These are phyloP conservation scores for Chrysolina americana DNA, from an alignment of 2,888 invertebrate genomes.

Conservation along the genomic window DNA sequence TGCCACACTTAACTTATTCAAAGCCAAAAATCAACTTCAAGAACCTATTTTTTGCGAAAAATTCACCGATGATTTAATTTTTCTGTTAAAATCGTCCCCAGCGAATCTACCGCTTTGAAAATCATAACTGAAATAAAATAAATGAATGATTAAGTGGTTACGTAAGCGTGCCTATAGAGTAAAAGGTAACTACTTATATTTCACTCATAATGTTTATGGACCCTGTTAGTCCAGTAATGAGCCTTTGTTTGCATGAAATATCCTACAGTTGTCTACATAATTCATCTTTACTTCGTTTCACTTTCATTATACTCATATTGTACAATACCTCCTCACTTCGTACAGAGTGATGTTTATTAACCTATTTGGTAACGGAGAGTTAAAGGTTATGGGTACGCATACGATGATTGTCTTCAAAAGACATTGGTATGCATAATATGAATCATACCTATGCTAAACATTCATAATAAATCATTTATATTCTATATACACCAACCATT, in stretches of 20 bases:
- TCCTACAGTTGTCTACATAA: conserved; percentile 30
- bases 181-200: conserved; percentile 38
- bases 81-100: not conserved
- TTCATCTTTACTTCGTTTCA: conserved; percentile 26
- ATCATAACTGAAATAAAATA: not conserved
- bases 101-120: not conserved
- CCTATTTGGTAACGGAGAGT: not conserved
- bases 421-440: too few species aligned
- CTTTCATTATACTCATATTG: conserved; percentile 28
- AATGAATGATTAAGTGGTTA: conserved; percentile 13
- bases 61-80: too few species aligned
- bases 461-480: too few species aligned
- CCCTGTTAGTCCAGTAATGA: conserved; percentile 32
- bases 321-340: conserved; percentile 25
- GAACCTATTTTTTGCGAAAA: too few species aligned
- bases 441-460: too few species aligned
- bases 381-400: not conserved
- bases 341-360: conserved; percentile 19
- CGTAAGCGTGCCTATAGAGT: conserved; percentile 22
- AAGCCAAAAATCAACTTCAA: too few species aligned
- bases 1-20: too few species aligned
- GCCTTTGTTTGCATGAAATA: conserved; percentile 37
- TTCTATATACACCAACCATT: too few species aligned
- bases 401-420: not conserved
- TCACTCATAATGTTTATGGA: conserved; percentile 35